These are phyloP conservation scores for Chamaea fasciata DNA, from an alignment of 2,113 vertebrate genomes.

Conservation along the genomic window DNA sequence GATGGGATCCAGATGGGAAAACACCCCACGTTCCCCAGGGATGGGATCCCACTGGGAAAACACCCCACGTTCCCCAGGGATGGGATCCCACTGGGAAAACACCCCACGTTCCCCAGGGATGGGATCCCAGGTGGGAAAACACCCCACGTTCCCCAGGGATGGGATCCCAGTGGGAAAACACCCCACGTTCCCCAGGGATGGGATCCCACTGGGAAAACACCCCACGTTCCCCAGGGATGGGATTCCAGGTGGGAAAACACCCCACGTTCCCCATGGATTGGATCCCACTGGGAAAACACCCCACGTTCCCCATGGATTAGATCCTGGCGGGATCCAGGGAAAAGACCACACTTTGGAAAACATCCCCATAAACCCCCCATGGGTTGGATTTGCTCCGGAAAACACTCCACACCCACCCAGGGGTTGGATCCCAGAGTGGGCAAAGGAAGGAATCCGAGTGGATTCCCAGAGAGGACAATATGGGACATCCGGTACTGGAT, in stretches of 20 bases:
- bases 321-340: not conserved
- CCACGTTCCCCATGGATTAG: not conserved
- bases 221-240: not conserved
- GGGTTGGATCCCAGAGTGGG: not conserved
- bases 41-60: not conserved
- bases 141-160: not conserved
- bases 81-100: not conserved
- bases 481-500: not conserved
- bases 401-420: not conserved
- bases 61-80: not conserved
- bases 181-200: not conserved
- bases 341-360: too few relatives aligned
- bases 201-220: not conserved
- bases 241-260: not conserved
- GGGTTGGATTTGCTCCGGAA: not conserved
- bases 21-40: not conserved
- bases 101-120: not conserved
- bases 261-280: not conserved
- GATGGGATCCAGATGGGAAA: not conserved
- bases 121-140: not conserved
- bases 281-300: not conserved
- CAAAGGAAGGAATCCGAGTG: not conserved
- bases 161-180: not conserved
- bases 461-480: not conserved
- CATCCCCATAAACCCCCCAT: too few relatives aligned